phyloP scores from a whole-genome alignment of 2,888 invertebrate genomes.

The Bibio marci region DNA sequence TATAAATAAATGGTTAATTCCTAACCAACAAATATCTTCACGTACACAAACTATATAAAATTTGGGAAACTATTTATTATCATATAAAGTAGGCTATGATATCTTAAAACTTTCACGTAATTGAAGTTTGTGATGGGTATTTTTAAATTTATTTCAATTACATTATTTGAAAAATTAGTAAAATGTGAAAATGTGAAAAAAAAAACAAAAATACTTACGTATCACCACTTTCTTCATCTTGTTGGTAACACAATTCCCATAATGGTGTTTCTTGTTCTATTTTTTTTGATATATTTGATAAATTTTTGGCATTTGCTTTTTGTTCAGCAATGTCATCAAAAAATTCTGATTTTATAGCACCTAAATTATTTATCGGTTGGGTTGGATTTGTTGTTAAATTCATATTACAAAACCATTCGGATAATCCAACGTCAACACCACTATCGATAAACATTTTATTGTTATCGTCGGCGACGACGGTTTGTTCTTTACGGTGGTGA shows the following conservation, averaged over 20 bases:
- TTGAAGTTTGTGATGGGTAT: too few relatives aligned
- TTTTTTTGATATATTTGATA: too few relatives aligned
- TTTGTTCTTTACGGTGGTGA: neutral
- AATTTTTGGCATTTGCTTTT: constrained; percentile 12
- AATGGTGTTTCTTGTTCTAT: constrained; percentile 17
- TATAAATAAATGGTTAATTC: constrained; percentile 4
- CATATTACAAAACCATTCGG: constrained; percentile 43
- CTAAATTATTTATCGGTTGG: constrained; percentile 8
- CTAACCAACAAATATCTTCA: too few relatives aligned
- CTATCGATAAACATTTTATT: constrained; percentile 42
- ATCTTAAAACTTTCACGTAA: too few relatives aligned
- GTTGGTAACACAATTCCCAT: constrained; percentile 52
- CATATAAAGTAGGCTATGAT: too few relatives aligned
- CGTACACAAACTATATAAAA: too few relatives aligned
- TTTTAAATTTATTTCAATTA: too few relatives aligned
- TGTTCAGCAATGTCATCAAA: constrained; percentile 14
- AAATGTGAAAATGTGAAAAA: too few relatives aligned
- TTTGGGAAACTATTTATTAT: too few relatives aligned
- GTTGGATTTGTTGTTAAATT: constrained; percentile 29
- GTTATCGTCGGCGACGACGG: constrained; percentile 12
- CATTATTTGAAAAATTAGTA: too few relatives aligned
- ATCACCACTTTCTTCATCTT: constrained; percentile 63
- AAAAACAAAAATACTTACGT: constrained; percentile 47
- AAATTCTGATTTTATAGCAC: constrained; percentile 21
- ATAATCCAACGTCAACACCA: constrained; percentile 42